Evolutionary conservation across 2,113 vertebrate species (phyloP).

Genomic region (Stegostoma tigrinum): DNA sequence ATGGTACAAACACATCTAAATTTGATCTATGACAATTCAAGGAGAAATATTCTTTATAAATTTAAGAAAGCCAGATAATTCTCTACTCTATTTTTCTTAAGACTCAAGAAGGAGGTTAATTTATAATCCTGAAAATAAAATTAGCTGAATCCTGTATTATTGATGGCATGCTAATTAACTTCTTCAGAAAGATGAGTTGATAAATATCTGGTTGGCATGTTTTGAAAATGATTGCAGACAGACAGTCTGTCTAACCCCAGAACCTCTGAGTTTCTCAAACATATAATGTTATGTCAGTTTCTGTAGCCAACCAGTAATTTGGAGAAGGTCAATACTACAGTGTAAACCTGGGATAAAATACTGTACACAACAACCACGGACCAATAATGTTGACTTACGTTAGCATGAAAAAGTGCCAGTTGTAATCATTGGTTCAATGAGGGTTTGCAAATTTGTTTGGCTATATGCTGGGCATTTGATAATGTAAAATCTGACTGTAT

Average conservation of each 20-base stretch:
- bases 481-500: neutral
- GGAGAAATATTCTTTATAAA: neutral
- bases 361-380: neutral
- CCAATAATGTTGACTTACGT: neutral
- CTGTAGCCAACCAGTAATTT: neutral
- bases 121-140: slow-evolving; percentile 19
- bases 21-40: neutral
- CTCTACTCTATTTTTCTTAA: neutral
- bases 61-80: neutral
- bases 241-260: neutral
- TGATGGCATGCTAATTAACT: slow-evolving; percentile 1
- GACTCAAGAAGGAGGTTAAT: neutral
- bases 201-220: neutral
- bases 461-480: neutral
- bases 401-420: neutral
- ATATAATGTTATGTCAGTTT: neutral
- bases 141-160: neutral
- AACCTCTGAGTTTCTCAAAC: neutral
- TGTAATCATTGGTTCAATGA: neutral
- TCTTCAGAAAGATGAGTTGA: neutral
- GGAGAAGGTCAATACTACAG: neutral
- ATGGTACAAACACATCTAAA: neutral
- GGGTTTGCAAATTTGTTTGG: neutral
- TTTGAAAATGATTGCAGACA: neutral
- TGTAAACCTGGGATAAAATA: neutral